Conservation (phyloP, 2,888 invertebrate genomes). For the Minunthozetes semirufus region DNA sequence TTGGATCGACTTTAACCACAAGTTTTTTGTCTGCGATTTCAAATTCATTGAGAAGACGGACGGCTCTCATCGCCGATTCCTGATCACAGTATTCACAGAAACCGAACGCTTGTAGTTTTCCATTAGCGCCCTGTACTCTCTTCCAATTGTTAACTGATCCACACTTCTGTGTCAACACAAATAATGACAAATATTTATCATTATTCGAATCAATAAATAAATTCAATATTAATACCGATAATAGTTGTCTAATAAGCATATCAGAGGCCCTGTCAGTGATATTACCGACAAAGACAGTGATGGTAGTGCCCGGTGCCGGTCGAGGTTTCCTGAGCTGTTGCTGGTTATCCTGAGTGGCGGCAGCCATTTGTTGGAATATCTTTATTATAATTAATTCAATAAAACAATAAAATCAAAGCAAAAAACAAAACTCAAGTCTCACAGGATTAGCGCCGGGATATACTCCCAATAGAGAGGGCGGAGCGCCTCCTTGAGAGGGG, state of each 20-base stretch:
- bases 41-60: constrained; percentile 83
- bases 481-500: not conserved
- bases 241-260: constrained; percentile 82
- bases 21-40: constrained; percentile 86
- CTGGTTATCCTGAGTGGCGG: constrained; percentile 15
- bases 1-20: constrained; percentile 90
- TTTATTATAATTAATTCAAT: not conserved
- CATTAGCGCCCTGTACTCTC: constrained; percentile 70
- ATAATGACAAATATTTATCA: not conserved
- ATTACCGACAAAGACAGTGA: constrained; percentile 96
- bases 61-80: constrained; percentile 88
- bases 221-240: constrained; percentile 51
- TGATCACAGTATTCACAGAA: constrained; percentile 96
- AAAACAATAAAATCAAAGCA: not conserved
- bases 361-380: constrained; percentile 30
- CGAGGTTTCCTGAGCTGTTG: not conserved
- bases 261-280: constrained; percentile 93
- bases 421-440: not conserved
- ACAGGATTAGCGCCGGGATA: constrained; percentile 29
- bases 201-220: not conserved
- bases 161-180: constrained; percentile 60
- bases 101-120: constrained; percentile 72
- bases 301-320: constrained; percentile 64
- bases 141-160: constrained; percentile 96
- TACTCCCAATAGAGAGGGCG: constrained; percentile 4